These are phyloP conservation scores for Octopus sinensis DNA, from an alignment of 1,140 invertebrate genomes.

Conservation along the genomic window DNA sequence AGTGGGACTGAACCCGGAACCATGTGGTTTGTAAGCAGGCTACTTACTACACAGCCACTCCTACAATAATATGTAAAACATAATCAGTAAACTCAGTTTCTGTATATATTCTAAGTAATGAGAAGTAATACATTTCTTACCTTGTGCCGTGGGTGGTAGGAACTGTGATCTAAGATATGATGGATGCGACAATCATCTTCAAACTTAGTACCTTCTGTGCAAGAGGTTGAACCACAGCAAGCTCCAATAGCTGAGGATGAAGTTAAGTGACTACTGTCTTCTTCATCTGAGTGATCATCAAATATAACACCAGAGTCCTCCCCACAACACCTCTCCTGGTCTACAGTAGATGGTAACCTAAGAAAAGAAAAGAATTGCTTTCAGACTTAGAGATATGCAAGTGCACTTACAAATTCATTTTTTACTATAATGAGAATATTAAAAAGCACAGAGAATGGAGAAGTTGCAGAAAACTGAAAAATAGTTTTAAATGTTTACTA, in stretches of 20 bases:
- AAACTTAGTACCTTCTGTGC: conserved; percentile 3
- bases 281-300: conserved; percentile 2
- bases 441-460: too few species aligned
- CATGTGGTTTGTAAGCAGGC: too few species aligned
- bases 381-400: too few species aligned
- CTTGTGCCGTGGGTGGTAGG: background rate
- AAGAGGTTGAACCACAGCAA: background rate
- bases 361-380: too few species aligned
- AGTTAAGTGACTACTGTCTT: background rate
- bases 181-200: conserved; percentile 6
- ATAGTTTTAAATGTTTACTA: too few species aligned
- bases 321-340: background rate
- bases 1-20: too few species aligned
- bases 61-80: too few species aligned
- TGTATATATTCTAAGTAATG: background rate
- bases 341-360: background rate
- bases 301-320: conserved; percentile 1
- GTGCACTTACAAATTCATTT: too few species aligned
- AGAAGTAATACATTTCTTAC: background rate
- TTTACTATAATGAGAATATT: too few species aligned
- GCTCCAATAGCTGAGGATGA: conserved; percentile 2
- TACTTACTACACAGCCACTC: too few species aligned
- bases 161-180: background rate
- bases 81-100: too few species aligned
- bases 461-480: too few species aligned